Evolutionary conservation across 2,888 invertebrate species (phyloP).

Genomic region (Drosophila greeni): DNA sequence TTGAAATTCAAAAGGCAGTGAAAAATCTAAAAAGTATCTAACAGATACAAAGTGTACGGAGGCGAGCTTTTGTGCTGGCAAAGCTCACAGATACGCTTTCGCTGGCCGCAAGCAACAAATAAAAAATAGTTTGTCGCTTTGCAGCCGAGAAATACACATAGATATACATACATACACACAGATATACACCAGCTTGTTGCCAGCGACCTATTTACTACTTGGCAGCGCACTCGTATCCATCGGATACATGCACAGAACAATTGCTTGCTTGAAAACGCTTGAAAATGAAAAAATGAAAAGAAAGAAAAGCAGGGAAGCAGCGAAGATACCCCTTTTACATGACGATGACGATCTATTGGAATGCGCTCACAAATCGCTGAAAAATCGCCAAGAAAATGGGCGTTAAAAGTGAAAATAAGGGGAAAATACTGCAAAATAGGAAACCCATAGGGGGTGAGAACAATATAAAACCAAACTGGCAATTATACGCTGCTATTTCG

Average conservation of each 20-base stretch:
- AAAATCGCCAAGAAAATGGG: slow-evolving; percentile 19
- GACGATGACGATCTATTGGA: slow-evolving; percentile 21
- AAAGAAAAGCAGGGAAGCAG: neutral
- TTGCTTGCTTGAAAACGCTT: slow-evolving; percentile 20
- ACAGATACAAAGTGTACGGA: slow-evolving; percentile 26
- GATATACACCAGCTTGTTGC: slow-evolving; percentile 53
- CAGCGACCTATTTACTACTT: slow-evolving; percentile 63
- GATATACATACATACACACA: neutral
- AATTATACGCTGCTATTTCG: slow-evolving; percentile 9
- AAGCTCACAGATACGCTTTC: slow-evolving; percentile 39
- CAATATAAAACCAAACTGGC: slow-evolving; percentile 7
- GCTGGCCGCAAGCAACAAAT: slow-evolving; percentile 26
- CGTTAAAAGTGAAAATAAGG: neutral
- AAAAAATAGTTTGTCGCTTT: slow-evolving; percentile 46
- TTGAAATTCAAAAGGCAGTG: slow-evolving; percentile 1
- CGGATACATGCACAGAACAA: slow-evolving; percentile 49
- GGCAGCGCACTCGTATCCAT: slow-evolving; percentile 27
- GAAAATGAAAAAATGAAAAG: slow-evolving; percentile 3
- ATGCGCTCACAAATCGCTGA: slow-evolving; percentile 33
- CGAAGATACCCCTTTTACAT: slow-evolving; percentile 11
- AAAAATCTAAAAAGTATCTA: slow-evolving; percentile 32
- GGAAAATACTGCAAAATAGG: neutral
- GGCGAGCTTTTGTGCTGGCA: slow-evolving; percentile 48
- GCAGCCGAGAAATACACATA: slow-evolving; percentile 8
- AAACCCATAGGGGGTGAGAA: neutral